Base-by-base conservation (phyloP, 1,140 invertebrate genomes). In the Pseudomyrmex dendroicus region DNA sequence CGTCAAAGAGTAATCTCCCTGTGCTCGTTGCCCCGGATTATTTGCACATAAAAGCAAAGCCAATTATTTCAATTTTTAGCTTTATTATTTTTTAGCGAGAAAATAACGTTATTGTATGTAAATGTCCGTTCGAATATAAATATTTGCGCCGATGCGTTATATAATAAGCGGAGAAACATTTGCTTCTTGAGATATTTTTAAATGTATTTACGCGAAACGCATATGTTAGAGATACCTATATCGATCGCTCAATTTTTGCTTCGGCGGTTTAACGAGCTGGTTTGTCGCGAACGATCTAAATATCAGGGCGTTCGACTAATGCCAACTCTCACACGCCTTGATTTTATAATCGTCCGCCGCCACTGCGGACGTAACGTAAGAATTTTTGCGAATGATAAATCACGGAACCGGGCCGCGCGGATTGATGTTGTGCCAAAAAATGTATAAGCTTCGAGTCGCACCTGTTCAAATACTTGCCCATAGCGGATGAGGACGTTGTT, bases 391-490 rank as follows among this genome's bases (percentile, higher is more conserved):
- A 83, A n/a, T 17, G 7, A 73, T 86, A 77, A 86, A 83, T 87
- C 84, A 74, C 4, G 57, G 57, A 25, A n/a, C 2, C 57, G 57
- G 17, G 13, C 44, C 61, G 35, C 20, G 22, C 48, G 13, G 57
- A 67, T 77, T 86, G 80, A 73, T 73, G 22, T 50, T 22, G 44
- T 12, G 85, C 85, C 86, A 86, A 86, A 77, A 73, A 20, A 15
- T 13, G 44, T 7, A 35, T 35, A 35, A 35, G 12, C 10, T 56
- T 50, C 56, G 54, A 48, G 12, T 56, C 50, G 74, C 56, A 85
- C 50, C 62, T 52, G 76, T 82, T 82, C 57, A 57, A 82, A 86
- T 86, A 85, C 67, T 61, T 80, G 35, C 59, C 50, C 57, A 17
- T 46, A 12, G 46, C 25, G 61, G 44, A 78, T 68, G 44, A 48